A percentile compares a stretch with the other conserved stretches of the same genome.
Conservation (phyloP, 2,797 vertebrate species). For the Pantherophis vulpinus region DNA sequence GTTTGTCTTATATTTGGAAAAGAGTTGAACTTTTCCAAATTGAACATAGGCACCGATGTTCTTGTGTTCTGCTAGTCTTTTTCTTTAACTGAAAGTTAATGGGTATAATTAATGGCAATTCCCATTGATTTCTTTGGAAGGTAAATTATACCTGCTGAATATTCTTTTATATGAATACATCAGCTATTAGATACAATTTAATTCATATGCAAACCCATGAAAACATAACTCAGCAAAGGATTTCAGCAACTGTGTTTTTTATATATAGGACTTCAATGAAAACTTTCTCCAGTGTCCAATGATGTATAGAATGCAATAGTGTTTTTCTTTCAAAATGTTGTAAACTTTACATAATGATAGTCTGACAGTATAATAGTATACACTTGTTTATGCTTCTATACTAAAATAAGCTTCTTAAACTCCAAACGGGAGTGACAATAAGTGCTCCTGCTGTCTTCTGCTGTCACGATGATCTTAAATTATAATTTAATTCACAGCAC, state of each 20-base stretch:
- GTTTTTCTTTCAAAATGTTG: conserved; percentile 71
- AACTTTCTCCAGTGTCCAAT: conserved; percentile 52
- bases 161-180: conserved; percentile 36
- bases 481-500: conserved; percentile 75
- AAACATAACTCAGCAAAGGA: neutral
- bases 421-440: conserved; percentile 75
- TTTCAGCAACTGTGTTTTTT: neutral
- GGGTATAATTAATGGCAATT: neutral
- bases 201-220: neutral
- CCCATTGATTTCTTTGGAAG: neutral
- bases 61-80: conserved; percentile 41
- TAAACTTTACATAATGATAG: conserved; percentile 76
- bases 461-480: conserved; percentile 80
- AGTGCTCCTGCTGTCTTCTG: conserved; percentile 78
- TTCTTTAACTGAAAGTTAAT: conserved; percentile 23
- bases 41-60: neutral
- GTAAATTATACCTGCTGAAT: neutral
- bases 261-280: conserved; percentile 47
- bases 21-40: conserved; percentile 30
- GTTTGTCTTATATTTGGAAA: conserved; percentile 42
- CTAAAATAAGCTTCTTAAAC: conserved; percentile 81
- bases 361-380: conserved; percentile 76
- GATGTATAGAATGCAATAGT: conserved; percentile 67
- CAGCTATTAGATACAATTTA: neutral
- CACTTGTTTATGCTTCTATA: conserved; percentile 81